Percentiles rank a stretch among this genome's conserved stretches.
These are phyloP conservation scores for Busseola fusca DNA, from an alignment of 2,888 invertebrate genomes.

Conservation along the genomic window DNA sequence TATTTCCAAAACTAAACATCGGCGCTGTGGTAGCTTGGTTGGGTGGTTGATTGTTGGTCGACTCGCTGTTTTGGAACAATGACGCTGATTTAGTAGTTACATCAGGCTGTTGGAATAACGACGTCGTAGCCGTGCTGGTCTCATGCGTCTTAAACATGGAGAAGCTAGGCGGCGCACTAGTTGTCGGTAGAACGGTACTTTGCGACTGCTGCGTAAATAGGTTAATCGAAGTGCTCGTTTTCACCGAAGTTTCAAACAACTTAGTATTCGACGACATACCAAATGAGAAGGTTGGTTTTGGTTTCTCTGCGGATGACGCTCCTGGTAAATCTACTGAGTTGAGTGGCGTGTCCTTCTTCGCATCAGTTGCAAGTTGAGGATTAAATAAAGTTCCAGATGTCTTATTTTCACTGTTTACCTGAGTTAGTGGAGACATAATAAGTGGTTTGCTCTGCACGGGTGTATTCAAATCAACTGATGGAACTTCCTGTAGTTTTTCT, in stretches of 20 bases:
- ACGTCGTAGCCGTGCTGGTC: slow-evolving; percentile 43
- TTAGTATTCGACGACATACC: slow-evolving; percentile 53
- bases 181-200: slow-evolving; percentile 28
- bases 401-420: slow-evolving; percentile 26
- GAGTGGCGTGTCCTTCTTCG: slow-evolving; percentile 37
- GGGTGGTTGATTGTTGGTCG: slow-evolving; percentile 37
- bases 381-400: slow-evolving; percentile 14
- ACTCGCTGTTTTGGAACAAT: slow-evolving; percentile 60
- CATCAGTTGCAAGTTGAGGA: slow-evolving; percentile 7
- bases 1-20: slow-evolving; percentile 76
- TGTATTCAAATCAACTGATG: slow-evolving; percentile 63
- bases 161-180: slow-evolving; percentile 57
- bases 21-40: slow-evolving; percentile 61
- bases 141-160: slow-evolving; percentile 66
- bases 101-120: slow-evolving; percentile 66
- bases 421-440: slow-evolving; percentile 17
- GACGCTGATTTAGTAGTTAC: slow-evolving; percentile 45
- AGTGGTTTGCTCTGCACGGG: slow-evolving; percentile 24
- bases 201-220: slow-evolving; percentile 49
- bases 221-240: slow-evolving; percentile 53
- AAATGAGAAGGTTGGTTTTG: slow-evolving; percentile 63
- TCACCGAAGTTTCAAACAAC: slow-evolving; percentile 61
- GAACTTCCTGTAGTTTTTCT: slow-evolving; percentile 73
- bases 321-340: slow-evolving; percentile 12
- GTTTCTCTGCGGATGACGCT: slow-evolving; percentile 35